Evolutionary conservation across 2,797 vertebrate genomes (phyloP).

Genomic region (Todus mexicanus): DNA sequence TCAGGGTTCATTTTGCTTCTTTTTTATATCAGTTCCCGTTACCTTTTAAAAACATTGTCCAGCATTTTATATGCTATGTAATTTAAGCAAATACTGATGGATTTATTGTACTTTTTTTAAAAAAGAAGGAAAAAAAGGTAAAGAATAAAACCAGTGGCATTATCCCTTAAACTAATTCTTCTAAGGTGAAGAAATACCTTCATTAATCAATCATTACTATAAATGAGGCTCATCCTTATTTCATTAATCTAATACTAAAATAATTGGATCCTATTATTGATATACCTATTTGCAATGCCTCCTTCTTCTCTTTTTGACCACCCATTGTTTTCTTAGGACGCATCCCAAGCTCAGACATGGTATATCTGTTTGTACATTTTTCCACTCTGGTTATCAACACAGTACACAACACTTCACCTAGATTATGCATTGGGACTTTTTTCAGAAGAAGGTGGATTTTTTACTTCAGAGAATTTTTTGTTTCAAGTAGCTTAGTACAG

Average conservation of each 20-base stretch:
- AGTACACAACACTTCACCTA: neutral
- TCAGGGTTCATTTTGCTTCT: neutral
- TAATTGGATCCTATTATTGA: neutral
- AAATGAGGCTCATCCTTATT: neutral
- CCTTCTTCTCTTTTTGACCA: neutral
- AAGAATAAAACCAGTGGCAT: rapidly evolving
- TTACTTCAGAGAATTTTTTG: neutral
- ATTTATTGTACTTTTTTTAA: neutral
- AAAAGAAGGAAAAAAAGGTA: no score
- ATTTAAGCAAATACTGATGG: neutral
- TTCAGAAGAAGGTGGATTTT: neutral
- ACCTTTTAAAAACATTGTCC: neutral
- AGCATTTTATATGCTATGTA: neutral
- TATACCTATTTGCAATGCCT: neutral
- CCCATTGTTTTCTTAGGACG: neutral
- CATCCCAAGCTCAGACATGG: neutral
- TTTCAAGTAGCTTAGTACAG: neutral
- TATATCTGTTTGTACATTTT: neutral
- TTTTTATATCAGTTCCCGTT: neutral
- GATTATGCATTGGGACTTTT: neutral
- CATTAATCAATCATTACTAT: neutral
- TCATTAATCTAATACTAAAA: neutral
- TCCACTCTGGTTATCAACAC: neutral
- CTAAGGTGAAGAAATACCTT: neutral
- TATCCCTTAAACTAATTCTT: neutral